phyloP scores from a whole-genome alignment of 2,113 vertebrate species.

The Nipponia nippon region DNA sequence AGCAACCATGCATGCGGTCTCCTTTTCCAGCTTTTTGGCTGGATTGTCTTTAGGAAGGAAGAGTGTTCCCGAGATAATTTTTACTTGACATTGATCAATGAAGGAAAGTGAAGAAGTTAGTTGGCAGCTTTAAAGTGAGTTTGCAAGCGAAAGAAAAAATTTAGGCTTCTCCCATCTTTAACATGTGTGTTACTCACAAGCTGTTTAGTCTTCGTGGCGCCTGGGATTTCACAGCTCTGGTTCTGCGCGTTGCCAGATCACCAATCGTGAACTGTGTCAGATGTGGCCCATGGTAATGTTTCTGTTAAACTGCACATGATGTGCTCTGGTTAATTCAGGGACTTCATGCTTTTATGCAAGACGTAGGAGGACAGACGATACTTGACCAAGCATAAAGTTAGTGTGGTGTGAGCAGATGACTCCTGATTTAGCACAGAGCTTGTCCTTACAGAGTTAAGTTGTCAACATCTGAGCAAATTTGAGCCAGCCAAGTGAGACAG shows the following conservation, averaged over 20 bases:
- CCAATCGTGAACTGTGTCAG: background rate
- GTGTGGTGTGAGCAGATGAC: background rate
- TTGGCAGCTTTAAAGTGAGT: background rate
- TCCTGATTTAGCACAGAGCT: conserved; percentile 1
- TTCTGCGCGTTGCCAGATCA: background rate
- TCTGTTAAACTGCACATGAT: background rate
- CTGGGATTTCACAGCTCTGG: background rate
- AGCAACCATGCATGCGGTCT: fast-evolving
- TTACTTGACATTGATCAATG: background rate
- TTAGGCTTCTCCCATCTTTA: background rate
- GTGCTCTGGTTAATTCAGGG: background rate
- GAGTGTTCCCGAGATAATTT: background rate
- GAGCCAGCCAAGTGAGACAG: background rate
- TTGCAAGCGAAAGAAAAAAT: background rate
- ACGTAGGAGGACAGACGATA: background rate
- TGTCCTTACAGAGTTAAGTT: conserved; percentile 19
- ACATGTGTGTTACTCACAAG: background rate
- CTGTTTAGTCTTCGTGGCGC: background rate
- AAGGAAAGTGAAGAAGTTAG: background rate
- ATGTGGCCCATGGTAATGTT: background rate
- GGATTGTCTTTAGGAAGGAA: background rate
- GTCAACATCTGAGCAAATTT: background rate
- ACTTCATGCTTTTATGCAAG: background rate
- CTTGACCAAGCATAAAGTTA: conserved; percentile 1
- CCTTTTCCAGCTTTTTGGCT: background rate